A percentile compares a stretch with the other conserved stretches of the same genome.
Evolutionary conservation across 2,797 vertebrate species (phyloP).

Genomic region (Hoplostethus atlanticus): DNA sequence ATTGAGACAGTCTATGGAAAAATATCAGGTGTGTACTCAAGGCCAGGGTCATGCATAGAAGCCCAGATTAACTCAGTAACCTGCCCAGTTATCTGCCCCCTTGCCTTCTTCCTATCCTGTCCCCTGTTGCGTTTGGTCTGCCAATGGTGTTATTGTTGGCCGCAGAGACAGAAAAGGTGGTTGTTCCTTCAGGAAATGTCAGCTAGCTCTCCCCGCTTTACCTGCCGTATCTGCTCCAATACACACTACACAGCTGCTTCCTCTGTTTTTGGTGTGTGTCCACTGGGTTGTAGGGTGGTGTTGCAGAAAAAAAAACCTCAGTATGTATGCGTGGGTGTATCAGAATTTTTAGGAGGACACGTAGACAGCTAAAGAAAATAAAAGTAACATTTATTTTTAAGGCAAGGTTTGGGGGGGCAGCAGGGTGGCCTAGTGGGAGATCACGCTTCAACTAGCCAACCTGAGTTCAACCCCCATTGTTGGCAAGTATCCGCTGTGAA

Average conservation of each 20-base stretch:
- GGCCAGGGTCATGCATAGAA: constrained; percentile 43
- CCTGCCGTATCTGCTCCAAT: constrained; percentile 40
- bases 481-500: too few relatives aligned
- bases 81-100: constrained; percentile 53
- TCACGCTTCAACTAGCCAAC: too few relatives aligned
- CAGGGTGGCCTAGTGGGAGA: too few relatives aligned
- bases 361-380: neutral
- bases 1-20: constrained; percentile 40
- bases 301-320: too few relatives aligned
- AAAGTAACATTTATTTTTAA: neutral
- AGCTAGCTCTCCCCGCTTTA: constrained; percentile 42
- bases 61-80: constrained; percentile 56
- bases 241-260: constrained; percentile 72
- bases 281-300: constrained; percentile 7
- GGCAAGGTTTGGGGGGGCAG: too few relatives aligned
- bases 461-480: too few relatives aligned
- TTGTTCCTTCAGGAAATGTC: constrained; percentile 66
- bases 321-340: neutral
- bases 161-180: constrained; percentile 41
- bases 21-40: constrained; percentile 56
- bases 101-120: constrained; percentile 29
- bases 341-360: neutral
- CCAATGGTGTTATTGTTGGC: constrained; percentile 71
- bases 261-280: constrained; percentile 47
- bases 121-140: constrained; percentile 47